Base-by-base conservation (phyloP, 2,113 vertebrate genomes). In the Misgurnus mizolepis region DNA sequence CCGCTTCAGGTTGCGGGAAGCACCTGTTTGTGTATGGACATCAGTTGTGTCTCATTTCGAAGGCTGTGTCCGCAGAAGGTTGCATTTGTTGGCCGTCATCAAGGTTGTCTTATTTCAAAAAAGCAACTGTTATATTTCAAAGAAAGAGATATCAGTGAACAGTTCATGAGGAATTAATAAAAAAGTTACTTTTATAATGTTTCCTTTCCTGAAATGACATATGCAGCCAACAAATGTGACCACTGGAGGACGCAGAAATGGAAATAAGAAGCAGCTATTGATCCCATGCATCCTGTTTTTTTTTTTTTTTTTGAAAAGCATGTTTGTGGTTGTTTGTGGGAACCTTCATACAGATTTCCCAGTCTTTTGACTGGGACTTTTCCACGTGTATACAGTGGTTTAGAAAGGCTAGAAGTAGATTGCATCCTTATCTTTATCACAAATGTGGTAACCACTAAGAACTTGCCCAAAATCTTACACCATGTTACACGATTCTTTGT, bases 281-380 rank as follows among this genome's bases (percentile, higher is more conserved):
- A 34, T 3, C 27, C 3, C 27, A 34, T 34, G 27, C 27, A 34
- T 34, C 3, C 1, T 1, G 2, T 27, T 1, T 3, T 34, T 34
- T 34, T 34, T 2, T 2, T 2, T 34, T 2, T 3, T 34, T 34
- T 34, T 34, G 27, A 34, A 34, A 34, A 34, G 27, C 3, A 3
- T 34, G 27, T 34, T 34, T 61, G 11, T 64, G 27, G 55, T 22
- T 55, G 39, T 39, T 55, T 64, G 49, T 68, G 67, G 73, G 53
- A 76, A 78, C 27, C 88, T 88, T 78, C 75, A 75, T 81, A 76
- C 12, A 7, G 47, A 49, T 49, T 49, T 49, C 7, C 10, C 47
- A 49, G 47, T 34, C 27, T 10, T 70, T 22, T 7, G 34, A 39
- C 49, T 1, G 49, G 14, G 15, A 10, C 40, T 2, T 8, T 71